Percentiles rank a stretch among this genome's conserved stretches.
Conservation (phyloP, 2,797 vertebrate genomes). For the Schizopygopsis malacanthus region DNA sequence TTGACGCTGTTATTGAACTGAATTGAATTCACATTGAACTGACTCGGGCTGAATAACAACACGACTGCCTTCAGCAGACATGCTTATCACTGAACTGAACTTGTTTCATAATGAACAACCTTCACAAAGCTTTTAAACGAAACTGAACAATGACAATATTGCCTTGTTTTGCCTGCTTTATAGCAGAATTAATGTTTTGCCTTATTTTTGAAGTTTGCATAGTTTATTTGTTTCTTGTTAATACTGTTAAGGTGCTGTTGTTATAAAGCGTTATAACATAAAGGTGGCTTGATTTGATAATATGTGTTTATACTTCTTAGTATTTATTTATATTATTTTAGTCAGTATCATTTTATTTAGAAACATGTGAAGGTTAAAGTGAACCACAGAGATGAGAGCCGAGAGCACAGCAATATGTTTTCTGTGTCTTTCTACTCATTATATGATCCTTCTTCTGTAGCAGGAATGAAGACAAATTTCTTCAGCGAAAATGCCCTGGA, state of each 20-base stretch:
- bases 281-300: too few species aligned
- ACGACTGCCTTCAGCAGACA: background rate
- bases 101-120: background rate
- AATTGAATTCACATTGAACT: background rate
- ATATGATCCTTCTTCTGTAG: conserved; percentile 6
- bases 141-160: background rate
- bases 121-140: background rate
- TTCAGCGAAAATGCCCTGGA: background rate
- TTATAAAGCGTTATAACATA: too few species aligned
- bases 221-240: background rate
- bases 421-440: conserved; percentile 23
- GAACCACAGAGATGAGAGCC: background rate
- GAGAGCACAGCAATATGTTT: conserved; percentile 1
- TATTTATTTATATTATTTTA: background rate
- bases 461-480: conserved; percentile 25
- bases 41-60: background rate
- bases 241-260: background rate
- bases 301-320: background rate
- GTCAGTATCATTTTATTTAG: background rate
- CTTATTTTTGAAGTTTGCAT: background rate
- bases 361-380: conserved; percentile 11
- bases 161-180: background rate
- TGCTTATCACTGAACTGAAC: background rate
- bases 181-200: background rate
- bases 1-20: background rate